Conservation (phyloP, 2,113 vertebrate genomes). For the Aegotheles bennettii region DNA sequence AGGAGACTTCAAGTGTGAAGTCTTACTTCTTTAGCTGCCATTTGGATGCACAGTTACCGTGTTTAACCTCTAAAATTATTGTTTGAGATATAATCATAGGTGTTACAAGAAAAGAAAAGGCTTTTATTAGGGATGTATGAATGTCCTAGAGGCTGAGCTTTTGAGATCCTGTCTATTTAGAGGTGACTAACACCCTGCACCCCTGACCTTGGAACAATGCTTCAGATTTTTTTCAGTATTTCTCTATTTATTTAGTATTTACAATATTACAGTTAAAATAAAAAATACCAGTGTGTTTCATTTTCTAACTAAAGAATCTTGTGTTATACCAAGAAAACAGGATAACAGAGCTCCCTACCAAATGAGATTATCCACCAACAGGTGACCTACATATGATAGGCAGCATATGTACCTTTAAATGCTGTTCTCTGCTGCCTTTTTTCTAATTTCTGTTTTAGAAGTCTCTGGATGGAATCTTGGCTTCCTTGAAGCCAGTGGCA, state of each 20-base stretch:
- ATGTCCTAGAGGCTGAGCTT: background rate
- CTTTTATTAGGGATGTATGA: background rate
- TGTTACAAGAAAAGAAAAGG: background rate
- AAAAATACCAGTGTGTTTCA: fast-evolving
- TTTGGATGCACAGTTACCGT: background rate
- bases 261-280: background rate
- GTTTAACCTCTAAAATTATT: conserved; percentile 45
- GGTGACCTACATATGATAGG: background rate
- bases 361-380: background rate
- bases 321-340: background rate
- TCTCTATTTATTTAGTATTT: background rate
- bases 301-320: background rate
- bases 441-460: background rate
- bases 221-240: background rate
- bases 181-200: background rate
- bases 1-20: conserved; percentile 1
- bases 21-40: conserved; percentile 13
- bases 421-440: background rate
- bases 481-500: background rate
- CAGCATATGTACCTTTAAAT: background rate
- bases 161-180: background rate
- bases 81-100: background rate
- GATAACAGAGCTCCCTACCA: background rate
- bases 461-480: background rate
- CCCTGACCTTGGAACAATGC: background rate